phyloP scores from a whole-genome alignment of 2,888 invertebrate genomes.

The Tethea ocularis region DNA sequence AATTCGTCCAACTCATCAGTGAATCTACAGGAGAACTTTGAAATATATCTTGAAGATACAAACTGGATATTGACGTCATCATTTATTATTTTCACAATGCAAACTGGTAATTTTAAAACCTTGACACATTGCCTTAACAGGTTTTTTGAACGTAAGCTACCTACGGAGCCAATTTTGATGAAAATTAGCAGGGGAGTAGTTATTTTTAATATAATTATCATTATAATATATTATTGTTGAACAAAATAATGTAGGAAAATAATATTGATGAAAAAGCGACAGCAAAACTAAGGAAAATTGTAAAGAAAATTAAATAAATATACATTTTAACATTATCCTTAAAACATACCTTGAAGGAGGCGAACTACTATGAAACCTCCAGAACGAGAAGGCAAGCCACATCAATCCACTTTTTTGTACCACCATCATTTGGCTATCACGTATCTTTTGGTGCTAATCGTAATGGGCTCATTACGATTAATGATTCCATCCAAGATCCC shows the following conservation, averaged over 20 bases:
- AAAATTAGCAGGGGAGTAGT: too few relatives aligned
- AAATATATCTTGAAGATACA: conserved; percentile 90
- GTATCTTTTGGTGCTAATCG: too few relatives aligned
- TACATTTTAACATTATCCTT: not conserved
- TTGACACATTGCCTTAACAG: not conserved
- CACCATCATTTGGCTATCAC: too few relatives aligned
- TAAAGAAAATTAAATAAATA: not conserved
- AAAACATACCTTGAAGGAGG: not conserved
- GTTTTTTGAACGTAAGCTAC: too few relatives aligned
- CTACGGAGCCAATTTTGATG: too few relatives aligned
- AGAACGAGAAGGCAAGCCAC: not conserved
- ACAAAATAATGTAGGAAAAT: too few relatives aligned
- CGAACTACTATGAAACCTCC: not conserved
- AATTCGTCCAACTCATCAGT: conserved; percentile 60
- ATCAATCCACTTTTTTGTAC: too few relatives aligned
- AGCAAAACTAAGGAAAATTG: not conserved
- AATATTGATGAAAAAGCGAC: too few relatives aligned
- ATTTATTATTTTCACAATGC: conserved; percentile 92
- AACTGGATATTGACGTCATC: conserved; percentile 91
- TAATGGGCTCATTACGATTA: too few relatives aligned
- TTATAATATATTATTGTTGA: too few relatives aligned
- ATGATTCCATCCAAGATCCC: too few relatives aligned
- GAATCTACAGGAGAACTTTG: conserved; percentile 85
- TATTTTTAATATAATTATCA: too few relatives aligned
- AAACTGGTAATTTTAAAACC: conserved; percentile 86